Evolutionary conservation across 2,888 invertebrate species (phyloP), one percentile per base, ranked within the genome.

Genomic region (Drosophila ochracea): DNA sequence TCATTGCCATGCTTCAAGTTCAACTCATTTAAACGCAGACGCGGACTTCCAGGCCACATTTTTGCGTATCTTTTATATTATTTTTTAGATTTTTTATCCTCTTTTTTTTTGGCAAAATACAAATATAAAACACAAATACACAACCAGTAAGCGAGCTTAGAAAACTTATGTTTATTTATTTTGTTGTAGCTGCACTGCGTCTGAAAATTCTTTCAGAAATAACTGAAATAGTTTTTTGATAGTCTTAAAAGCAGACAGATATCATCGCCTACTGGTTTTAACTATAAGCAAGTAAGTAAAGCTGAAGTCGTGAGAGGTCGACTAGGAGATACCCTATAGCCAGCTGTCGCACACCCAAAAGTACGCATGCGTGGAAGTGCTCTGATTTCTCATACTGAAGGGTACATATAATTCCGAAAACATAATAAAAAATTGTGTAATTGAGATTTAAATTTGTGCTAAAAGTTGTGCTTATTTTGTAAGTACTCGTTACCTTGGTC

Each of bases 31-130:
- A 43, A 54, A 19, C 90, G 78, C 35, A 89, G 78, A 11, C 83
- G 71, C 7, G 80, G 82, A 75, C 76, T 75, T n/a, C 72, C 82
- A 0, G 69, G 43, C 47, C 55, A 52, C 85, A 85, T 85, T 21
- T 47, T 54, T 49, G 35, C 11, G 11, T 31, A 4, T 28, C 16
- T 55, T 55, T 33, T 50, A 16, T 25, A 33, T 4, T 50, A 28
- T 55, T 68, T 19, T 55, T 11, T 1, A 21, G 59, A 52, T 60
- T 47, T 59, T 54, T 52, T 10, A 4, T 41, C 35, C 35, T 61
- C 28, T 52, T 49, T 54, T 13, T 13, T 59, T 19, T 41, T 49
- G 1, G 25, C 47, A 31, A n/a, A 61, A 28, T 25, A 47, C n/a
- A 53, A 60, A 39, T 53, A 30, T 35, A 35, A 43, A 53, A n/a